phyloP scores from a whole-genome alignment of 2,888 invertebrate genomes.

The Beris chalybata region DNA sequence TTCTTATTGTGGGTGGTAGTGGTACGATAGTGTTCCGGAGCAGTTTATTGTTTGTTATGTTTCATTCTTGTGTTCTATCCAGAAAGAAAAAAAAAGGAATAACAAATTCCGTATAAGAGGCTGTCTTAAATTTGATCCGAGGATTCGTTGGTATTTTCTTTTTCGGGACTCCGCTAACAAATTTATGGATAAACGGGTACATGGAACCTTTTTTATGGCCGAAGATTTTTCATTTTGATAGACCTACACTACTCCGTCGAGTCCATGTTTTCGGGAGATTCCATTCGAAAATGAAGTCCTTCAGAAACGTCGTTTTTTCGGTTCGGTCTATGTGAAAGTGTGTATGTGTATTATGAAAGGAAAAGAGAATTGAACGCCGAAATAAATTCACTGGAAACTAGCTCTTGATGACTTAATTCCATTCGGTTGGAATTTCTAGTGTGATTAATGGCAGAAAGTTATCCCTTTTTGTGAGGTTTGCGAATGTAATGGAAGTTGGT shows the following conservation, averaged over 20 bases:
- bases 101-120: background rate
- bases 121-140: conserved; percentile 14
- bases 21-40: conserved; percentile 4
- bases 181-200: conserved; percentile 33
- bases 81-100: background rate
- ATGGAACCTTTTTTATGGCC: conserved; percentile 33
- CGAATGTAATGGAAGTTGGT: background rate
- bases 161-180: conserved; percentile 25
- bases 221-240: conserved; percentile 33
- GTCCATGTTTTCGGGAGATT: conserved; percentile 2
- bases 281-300: conserved; percentile 14
- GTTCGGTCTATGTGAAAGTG: background rate
- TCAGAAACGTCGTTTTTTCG: conserved; percentile 6
- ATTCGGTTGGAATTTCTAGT: conserved; percentile 29
- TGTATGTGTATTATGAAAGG: background rate
- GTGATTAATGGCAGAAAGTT: conserved; percentile 27
- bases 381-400: conserved; percentile 34
- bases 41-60: background rate
- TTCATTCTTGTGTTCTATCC: background rate
- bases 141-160: conserved; percentile 20
- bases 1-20: background rate
- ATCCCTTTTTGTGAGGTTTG: conserved; percentile 13
- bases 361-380: conserved; percentile 21
- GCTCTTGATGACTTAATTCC: conserved; percentile 33
- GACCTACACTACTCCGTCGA: conserved; percentile 19